Evolutionary conservation across 2,888 invertebrate genomes (phyloP).

Genomic region (Spodoptera exigua): DNA sequence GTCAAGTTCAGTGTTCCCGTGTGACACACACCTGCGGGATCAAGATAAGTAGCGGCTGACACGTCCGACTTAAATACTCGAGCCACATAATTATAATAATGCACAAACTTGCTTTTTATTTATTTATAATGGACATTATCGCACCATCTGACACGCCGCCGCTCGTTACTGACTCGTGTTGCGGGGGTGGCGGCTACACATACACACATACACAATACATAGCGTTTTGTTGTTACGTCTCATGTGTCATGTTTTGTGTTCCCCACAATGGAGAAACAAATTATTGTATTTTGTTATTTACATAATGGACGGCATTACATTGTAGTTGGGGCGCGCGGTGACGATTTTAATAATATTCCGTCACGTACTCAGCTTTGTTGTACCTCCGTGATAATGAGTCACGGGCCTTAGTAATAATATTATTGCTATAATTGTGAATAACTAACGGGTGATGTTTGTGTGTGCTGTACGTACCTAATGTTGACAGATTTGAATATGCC

Average conservation of each 20-base stretch:
- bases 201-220: slow-evolving; percentile 19
- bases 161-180: slow-evolving; percentile 47
- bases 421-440: slow-evolving; percentile 24
- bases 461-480: no score
- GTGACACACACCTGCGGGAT: no score
- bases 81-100: slow-evolving; percentile 19
- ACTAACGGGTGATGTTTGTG: slow-evolving; percentile 31
- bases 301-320: slow-evolving; percentile 63
- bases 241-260: slow-evolving; percentile 58
- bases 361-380: slow-evolving; percentile 54
- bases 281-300: slow-evolving; percentile 73
- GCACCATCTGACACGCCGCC: slow-evolving; percentile 57
- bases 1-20: no score
- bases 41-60: slow-evolving; percentile 18
- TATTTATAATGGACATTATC: slow-evolving; percentile 61
- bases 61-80: slow-evolving; percentile 37
- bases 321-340: slow-evolving; percentile 60
- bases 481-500: no score
- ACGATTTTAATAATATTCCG: slow-evolving; percentile 59
- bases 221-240: slow-evolving; percentile 46
- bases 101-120: slow-evolving; percentile 51
- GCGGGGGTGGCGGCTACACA: slow-evolving; percentile 42
- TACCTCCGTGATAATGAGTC: slow-evolving; percentile 36
- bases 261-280: slow-evolving; percentile 62
- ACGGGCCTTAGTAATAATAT: slow-evolving; percentile 34